Evolutionary conservation across 2,113 vertebrate genomes (phyloP), one percentile per base, ranked within the genome.

Genomic region (Rutilus rutilus): DNA sequence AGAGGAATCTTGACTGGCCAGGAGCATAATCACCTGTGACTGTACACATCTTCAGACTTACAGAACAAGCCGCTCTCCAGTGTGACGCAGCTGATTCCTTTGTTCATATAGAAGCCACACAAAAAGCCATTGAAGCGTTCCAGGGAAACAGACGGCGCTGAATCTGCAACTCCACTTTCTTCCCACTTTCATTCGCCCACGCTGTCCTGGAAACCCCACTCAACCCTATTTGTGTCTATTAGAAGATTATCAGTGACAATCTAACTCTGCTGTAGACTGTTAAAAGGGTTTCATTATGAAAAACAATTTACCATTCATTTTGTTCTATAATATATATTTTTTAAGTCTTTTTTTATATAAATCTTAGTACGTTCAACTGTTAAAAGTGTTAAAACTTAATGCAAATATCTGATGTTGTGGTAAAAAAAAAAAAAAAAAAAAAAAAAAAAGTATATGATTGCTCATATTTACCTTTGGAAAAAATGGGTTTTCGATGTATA

Each of bases 121-220:
- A 94, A 90, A 89, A 86, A 89, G 87, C 89, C 90, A 93, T 92
- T 95, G 91, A 94, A 91, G 90, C 83, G 65, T 84, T 88, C 81
- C 86, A 84, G 76, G 67, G 19, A 52, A 69, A 52, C 14, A 87
- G 80, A 81, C 87, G 80, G 87, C 92, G 92, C 93, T 93, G 92
- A 93, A 90, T 90, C 91, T 90, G 92, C 92, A 93, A 52, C 89
- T 92, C 50, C 17, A 8, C 50, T 92, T 88, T 78, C 27, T 73
- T 12, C 19, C 64, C 33, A 10, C 2, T 71, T 73, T 73, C 21
- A 42, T 54, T 81, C 39, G 42, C 82, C 67, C 21, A 36, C 47
- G 59, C 25, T 36, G 88, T 78, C 47, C 88, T 82, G 69, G 87
- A 75, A 92, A 91, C 88, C 90, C 88, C 90, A 88, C 90, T 83